These are phyloP conservation scores for Psilopsiagon aurifrons DNA, from an alignment of 2,113 vertebrate genomes.

Conservation along the genomic window DNA sequence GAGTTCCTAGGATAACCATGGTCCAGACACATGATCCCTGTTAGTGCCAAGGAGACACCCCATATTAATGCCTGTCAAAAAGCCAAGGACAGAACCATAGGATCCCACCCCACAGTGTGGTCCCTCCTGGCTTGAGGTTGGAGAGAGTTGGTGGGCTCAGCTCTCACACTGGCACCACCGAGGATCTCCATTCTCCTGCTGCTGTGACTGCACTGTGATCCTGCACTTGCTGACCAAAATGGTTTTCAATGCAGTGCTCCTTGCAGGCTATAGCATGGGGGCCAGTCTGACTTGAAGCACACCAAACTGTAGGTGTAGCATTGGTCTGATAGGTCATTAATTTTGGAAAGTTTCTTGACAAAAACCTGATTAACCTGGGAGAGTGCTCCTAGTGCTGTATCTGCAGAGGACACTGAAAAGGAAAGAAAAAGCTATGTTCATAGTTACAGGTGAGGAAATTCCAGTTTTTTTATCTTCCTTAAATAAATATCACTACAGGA, in stretches of 20 bases:
- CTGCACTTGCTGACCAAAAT: background rate
- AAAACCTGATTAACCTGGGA: background rate
- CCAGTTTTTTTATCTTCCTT: background rate
- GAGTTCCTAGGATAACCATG: background rate
- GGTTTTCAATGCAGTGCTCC: background rate
- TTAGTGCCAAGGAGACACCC: background rate
- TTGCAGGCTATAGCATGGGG: too few relatives aligned
- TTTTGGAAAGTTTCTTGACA: background rate
- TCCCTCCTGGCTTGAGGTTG: background rate
- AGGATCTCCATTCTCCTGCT: background rate
- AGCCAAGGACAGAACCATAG: background rate
- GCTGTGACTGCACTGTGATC: background rate
- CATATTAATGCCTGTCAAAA: background rate
- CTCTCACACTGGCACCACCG: background rate
- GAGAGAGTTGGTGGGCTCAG: background rate
- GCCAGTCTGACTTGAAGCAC: background rate
- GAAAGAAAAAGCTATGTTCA: background rate
- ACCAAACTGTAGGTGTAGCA: background rate
- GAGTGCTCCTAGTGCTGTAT: background rate
- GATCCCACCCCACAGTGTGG: background rate
- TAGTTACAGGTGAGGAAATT: background rate
- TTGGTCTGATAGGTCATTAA: background rate
- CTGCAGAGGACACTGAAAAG: background rate
- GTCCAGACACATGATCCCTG: background rate
- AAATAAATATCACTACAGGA: background rate